Percentiles rank a stretch among this genome's conserved stretches.
phyloP scores from a whole-genome alignment of 2,797 vertebrate species.

The Acridotheres tristis region DNA sequence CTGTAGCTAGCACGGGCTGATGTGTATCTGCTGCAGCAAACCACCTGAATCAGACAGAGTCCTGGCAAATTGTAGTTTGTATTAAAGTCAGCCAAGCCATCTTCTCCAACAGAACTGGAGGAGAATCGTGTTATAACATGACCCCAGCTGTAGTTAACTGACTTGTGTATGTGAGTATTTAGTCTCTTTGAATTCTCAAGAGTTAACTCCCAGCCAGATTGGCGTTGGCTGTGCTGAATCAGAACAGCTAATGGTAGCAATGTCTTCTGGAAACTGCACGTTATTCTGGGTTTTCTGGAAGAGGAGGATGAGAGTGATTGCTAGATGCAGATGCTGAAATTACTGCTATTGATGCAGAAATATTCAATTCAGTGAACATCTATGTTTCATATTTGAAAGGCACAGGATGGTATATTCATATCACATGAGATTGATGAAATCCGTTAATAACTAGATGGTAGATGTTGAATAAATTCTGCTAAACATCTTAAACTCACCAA shows the following conservation, averaged over 20 bases:
- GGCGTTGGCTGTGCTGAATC: not conserved
- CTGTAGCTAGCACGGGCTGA: not conserved
- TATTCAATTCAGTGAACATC: not conserved
- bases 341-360: not conserved
- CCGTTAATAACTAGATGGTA: not conserved
- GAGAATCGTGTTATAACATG: not conserved
- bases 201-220: not conserved
- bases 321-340: not conserved
- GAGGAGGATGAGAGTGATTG: not conserved
- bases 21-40: not conserved
- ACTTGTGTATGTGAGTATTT: not conserved
- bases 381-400: not conserved
- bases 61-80: not conserved
- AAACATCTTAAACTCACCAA: not conserved
- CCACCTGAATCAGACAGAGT: not conserved
- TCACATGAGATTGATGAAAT: not conserved
- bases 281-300: not conserved
- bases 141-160: not conserved
- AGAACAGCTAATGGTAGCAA: not conserved
- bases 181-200: not conserved
- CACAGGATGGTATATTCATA: not conserved
- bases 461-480: not conserved
- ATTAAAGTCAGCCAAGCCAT: not conserved
- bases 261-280: not conserved
- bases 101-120: not conserved